These are phyloP conservation scores for Enteromius viviparus DNA, from an alignment of 2,797 vertebrate genomes.

Conservation along the genomic window DNA sequence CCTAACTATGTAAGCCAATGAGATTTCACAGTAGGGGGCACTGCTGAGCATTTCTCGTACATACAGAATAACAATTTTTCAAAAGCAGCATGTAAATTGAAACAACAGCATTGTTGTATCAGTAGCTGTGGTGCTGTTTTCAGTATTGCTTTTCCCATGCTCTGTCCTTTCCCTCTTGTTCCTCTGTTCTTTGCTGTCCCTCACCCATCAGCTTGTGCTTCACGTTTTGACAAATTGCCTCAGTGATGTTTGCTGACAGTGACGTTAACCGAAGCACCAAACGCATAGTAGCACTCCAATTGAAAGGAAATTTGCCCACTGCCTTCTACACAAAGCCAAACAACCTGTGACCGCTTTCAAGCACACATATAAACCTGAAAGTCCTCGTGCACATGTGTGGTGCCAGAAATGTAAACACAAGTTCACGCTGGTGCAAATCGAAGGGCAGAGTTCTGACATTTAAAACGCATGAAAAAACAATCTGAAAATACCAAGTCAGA, in stretches of 20 bases:
- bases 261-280: constrained; percentile 73
- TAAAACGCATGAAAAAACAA: neutral
- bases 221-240: constrained; percentile 71
- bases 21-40: neutral
- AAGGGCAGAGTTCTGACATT: constrained; percentile 5
- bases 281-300: constrained; percentile 66
- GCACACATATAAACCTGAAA: constrained; percentile 37
- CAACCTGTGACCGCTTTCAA: constrained; percentile 44
- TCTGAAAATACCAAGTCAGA: neutral
- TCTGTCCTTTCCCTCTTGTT: neutral
- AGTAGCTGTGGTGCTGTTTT: neutral
- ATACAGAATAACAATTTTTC: constrained; percentile 2
- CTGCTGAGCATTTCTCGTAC: neutral
- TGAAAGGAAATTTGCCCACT: constrained; percentile 56
- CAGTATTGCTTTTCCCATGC: neutral
- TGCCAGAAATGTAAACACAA: constrained; percentile 14
- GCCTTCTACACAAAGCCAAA: constrained; percentile 36
- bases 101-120: neutral
- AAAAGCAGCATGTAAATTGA: neutral
- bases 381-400: constrained; percentile 7
- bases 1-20: neutral
- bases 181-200: constrained; percentile 6
- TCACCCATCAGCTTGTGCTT: constrained; percentile 20
- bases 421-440: neutral
- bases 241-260: constrained; percentile 73